Conservation (phyloP, 1,140 invertebrate genomes). For the Callitettix versicolor region DNA sequence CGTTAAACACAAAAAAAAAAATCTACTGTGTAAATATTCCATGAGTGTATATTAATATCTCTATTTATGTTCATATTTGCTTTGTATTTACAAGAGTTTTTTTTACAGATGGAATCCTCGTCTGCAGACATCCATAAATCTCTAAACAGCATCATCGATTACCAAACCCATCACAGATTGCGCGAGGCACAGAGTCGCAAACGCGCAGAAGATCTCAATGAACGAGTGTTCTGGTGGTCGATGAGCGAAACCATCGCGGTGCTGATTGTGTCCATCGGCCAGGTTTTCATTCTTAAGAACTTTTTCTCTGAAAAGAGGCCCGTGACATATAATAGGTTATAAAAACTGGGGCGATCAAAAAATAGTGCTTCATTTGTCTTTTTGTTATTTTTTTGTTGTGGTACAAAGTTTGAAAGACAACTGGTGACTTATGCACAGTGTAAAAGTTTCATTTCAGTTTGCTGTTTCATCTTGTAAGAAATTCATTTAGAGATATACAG, state of each 20-base stretch:
- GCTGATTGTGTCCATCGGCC: conserved; percentile 70
- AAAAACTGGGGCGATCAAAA: not conserved
- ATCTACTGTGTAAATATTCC: no score
- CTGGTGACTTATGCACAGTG: no score
- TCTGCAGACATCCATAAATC: conserved; percentile 80
- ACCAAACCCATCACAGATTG: conserved; percentile 92
- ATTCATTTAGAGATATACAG: no score
- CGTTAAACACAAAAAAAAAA: no score
- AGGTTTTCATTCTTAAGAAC: conserved; percentile 86
- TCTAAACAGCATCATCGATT: conserved; percentile 77
- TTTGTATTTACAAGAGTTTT: not conserved
- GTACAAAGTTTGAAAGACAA: no score
- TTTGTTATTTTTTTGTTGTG: no score
- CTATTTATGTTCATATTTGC: no score
- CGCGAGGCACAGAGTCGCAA: conserved; percentile 88
- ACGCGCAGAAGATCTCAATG: conserved; percentile 90
- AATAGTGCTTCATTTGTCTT: no score
- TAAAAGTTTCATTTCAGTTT: no score
- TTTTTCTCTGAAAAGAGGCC: conserved; percentile 86
- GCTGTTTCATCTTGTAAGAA: no score
- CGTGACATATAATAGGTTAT: conserved; percentile 10
- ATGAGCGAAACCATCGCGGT: conserved; percentile 78
- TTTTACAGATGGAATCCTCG: conserved; percentile 78
- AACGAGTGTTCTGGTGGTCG: conserved; percentile 87
- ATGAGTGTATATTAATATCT: no score